phyloP scores from a whole-genome alignment of 2,113 vertebrate species.

The Ivindomyrus marchei region DNA sequence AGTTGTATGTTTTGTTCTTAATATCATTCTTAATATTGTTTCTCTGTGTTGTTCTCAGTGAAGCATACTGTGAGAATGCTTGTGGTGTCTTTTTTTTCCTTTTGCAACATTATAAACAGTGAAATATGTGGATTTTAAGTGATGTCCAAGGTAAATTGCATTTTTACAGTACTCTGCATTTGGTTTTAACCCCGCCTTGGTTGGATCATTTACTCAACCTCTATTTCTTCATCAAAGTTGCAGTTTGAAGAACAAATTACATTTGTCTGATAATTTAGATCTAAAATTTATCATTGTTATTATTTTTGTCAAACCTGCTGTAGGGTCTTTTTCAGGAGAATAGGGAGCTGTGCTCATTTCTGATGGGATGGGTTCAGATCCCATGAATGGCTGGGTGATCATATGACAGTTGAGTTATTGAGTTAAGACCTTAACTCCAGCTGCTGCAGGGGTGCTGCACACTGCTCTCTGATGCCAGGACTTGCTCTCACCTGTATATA shows the following conservation, averaged over 20 bases:
- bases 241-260: background rate
- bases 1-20: background rate
- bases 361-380: background rate
- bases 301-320: background rate
- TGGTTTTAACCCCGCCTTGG: background rate
- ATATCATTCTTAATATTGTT: background rate
- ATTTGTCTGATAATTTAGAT: background rate
- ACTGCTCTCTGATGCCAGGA: background rate
- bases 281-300: background rate
- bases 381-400: background rate
- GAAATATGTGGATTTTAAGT: background rate
- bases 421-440: background rate
- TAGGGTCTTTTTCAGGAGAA: background rate
- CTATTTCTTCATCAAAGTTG: background rate
- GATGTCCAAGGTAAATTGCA: background rate
- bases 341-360: background rate
- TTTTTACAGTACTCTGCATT: background rate
- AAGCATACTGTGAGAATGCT: background rate
- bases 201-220: background rate
- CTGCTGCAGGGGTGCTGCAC: background rate
- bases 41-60: background rate
- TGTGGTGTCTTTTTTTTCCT: background rate
- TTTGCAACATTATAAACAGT: background rate
- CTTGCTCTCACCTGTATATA: background rate
- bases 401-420: background rate